phyloP scores from a whole-genome alignment of 2,113 vertebrate genomes.

The Drymodes brunneopygia region DNA sequence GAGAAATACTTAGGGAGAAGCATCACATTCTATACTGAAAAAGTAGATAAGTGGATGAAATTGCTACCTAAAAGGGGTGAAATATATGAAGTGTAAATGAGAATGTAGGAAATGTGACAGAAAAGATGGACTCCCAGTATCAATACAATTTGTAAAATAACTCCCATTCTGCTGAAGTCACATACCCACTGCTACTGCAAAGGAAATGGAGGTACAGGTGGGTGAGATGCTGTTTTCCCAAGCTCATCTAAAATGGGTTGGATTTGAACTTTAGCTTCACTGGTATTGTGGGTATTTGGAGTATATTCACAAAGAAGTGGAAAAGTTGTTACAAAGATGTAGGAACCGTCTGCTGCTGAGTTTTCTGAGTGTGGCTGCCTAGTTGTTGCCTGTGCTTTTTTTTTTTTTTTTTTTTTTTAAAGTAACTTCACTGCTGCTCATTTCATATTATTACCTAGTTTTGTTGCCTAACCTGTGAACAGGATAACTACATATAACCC shows the following conservation, averaged over 20 bases:
- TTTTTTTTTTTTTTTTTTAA: background rate
- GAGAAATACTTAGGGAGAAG: background rate
- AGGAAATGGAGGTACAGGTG: background rate
- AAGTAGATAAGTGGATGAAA: background rate
- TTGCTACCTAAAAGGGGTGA: background rate
- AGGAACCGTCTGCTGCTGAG: background rate
- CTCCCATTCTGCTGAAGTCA: rapidly evolving
- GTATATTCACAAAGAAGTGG: background rate
- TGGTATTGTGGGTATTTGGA: background rate
- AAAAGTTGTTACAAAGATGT: background rate
- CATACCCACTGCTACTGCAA: background rate
- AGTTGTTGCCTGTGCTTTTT: background rate
- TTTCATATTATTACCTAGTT: background rate
- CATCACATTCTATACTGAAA: background rate
- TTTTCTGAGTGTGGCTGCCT: background rate
- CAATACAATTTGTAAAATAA: background rate
- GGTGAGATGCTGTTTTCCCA: background rate
- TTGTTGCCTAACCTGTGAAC: background rate
- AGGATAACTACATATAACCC: background rate
- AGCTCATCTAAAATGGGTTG: background rate
- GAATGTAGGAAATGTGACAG: background rate
- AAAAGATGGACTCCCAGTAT: background rate
- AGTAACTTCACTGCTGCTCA: background rate
- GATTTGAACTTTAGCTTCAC: background rate
- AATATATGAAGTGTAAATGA: background rate